A percentile compares a stretch with the other conserved stretches of the same genome.
Conservation (phyloP, 2,888 invertebrate species). For the Biston stratarius region DNA sequence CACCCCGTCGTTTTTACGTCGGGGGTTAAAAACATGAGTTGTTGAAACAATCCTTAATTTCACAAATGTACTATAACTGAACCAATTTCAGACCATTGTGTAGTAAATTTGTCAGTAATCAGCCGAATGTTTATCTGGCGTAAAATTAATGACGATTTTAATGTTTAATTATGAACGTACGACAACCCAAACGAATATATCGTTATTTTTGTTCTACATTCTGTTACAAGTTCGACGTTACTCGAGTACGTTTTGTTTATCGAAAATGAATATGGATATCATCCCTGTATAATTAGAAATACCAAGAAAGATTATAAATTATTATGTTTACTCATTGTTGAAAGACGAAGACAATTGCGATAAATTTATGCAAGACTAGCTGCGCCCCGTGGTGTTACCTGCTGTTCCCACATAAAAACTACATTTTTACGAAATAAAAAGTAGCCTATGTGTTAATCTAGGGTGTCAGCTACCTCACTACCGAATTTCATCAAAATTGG, state of each 20-base stretch:
- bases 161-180: slow-evolving; percentile 53
- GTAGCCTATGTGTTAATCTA: too few relatives aligned
- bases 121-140: slow-evolving; percentile 60
- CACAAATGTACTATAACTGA: not conserved
- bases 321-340: too few relatives aligned
- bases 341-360: too few relatives aligned
- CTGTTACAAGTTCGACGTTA: slow-evolving; percentile 5
- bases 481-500: too few relatives aligned
- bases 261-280: not conserved
- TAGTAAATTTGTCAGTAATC: slow-evolving; percentile 50
- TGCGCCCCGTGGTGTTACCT: too few relatives aligned
- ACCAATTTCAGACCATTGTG: not conserved
- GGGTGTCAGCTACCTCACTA: too few relatives aligned
- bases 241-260: slow-evolving; percentile 6
- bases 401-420: too few relatives aligned
- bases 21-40: not conserved
- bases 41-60: not conserved
- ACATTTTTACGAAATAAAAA: too few relatives aligned
- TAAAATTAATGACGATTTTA: slow-evolving; percentile 62
- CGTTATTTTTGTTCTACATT: slow-evolving; percentile 36
- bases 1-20: too few relatives aligned
- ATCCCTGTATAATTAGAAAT: not conserved
- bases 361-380: too few relatives aligned
- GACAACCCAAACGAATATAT: slow-evolving; percentile 36
- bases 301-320: too few relatives aligned